These are phyloP conservation scores for Ganaspis brasiliensis DNA, from an alignment of 2,888 invertebrate genomes.

Conservation along the genomic window DNA sequence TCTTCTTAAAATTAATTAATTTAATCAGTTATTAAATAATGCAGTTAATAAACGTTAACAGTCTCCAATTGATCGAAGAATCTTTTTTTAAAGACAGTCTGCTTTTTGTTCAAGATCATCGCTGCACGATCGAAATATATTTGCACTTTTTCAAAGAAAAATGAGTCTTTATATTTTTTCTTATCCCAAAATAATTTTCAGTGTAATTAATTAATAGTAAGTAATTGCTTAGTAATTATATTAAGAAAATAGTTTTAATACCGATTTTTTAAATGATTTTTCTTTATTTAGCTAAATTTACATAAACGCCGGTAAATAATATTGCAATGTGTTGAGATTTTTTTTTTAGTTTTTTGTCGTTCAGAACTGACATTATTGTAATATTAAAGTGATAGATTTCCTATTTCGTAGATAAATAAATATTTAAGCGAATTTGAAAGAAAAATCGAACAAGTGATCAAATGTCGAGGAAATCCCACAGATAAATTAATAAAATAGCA, in stretches of 20 bases:
- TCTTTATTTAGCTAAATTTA: conserved; percentile 36
- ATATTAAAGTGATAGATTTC: conserved; percentile 9
- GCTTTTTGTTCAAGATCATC: conserved; percentile 32
- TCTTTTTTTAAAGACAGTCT: not conserved
- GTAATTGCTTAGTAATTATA: no score
- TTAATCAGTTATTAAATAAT: no score
- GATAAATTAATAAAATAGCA: conserved; percentile 23
- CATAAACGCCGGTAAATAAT: conserved; percentile 31
- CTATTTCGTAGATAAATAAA: conserved; percentile 27
- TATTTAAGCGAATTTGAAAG: conserved; percentile 27
- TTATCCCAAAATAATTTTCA: conserved; percentile 4
- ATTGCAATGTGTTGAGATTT: conserved; percentile 13
- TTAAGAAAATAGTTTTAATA: not conserved
- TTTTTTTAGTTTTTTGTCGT: conserved; percentile 13
- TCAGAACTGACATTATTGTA: conserved; percentile 20
- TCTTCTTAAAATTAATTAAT: no score
- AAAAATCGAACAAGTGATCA: conserved; percentile 10
- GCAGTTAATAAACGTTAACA: not conserved
- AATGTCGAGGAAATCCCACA: conserved; percentile 6
- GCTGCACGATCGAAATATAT: conserved; percentile 65
- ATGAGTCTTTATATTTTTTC: conserved; percentile 6
- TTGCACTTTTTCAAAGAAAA: conserved; percentile 65
- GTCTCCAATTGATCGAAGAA: not conserved
- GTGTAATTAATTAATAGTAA: no score
- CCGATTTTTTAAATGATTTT: not conserved